Base-by-base conservation (phyloP, 2,797 vertebrate genomes). In the Chromobotia macracanthus region DNA sequence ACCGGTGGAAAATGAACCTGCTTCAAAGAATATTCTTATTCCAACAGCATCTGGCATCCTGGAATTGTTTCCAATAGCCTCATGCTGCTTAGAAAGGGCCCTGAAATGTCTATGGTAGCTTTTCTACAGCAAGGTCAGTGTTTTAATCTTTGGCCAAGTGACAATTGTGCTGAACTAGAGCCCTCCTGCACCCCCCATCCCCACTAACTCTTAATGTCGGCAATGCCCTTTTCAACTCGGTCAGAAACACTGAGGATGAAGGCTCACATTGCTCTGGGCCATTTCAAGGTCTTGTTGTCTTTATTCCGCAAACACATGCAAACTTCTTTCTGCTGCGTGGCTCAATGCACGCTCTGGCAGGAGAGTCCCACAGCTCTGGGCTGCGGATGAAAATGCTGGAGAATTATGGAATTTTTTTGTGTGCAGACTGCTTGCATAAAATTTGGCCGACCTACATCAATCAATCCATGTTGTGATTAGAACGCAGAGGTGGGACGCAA, bases 81-180 rank as follows among this genome's bases (percentile, higher is more conserved):
- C 15, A 23, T 61, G 51, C 79, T 64, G 28, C 5, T 16, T 31
- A 74, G 65, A 77, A 23, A 70, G 28, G 51, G 69, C 48, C 38
- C 70, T 56, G 58, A 56, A 61, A 79, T 3, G 38, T 72, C 65
- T 70, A 60, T 67, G 46, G 70, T 72, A 65, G 80, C 74, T 77
- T 79, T 79, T 77, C 25, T 84, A 75, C 80, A 88, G 84, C 78
- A 86, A 86, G 80, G 87, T 81, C 71, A 84, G 86, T 85, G 81
- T 88, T 86, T 91, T 87, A 83, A 87, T 80, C 82, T 78, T 83
- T 86, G 61, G 79, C 81, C 81, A 81, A 87, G 75, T 75, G 80
- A 81, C 87, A 81, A 70, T 80, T 82, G 76, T 83, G 82, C 83
- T 82, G 41, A 89, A 83, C 69, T 60, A 61, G 75, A 84, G n/a